Percentiles rank a stretch among this genome's conserved stretches.
These are phyloP conservation scores for Agrypnia vestita DNA, from an alignment of 1,140 invertebrate species.

Conservation along the genomic window DNA sequence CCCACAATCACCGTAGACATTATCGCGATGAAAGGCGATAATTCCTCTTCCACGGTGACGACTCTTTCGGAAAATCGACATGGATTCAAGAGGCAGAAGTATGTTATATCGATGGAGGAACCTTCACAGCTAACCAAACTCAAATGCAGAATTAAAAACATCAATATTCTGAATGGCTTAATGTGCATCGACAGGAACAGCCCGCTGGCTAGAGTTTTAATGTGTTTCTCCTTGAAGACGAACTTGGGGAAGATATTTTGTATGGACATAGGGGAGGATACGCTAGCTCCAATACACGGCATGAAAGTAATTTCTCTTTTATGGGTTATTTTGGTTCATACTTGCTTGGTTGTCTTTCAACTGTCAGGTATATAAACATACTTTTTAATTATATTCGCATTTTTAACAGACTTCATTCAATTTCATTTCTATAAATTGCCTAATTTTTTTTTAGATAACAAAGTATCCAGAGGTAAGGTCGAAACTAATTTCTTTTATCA, in stretches of 20 bases:
- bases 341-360: conserved; percentile 65
- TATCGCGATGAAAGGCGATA: conserved; percentile 33
- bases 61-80: conserved; percentile 35
- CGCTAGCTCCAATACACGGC: conserved; percentile 68
- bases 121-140: conserved; percentile 18
- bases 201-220: conserved; percentile 42
- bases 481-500: conserved; percentile 68
- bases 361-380: conserved; percentile 63
- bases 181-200: conserved; percentile 45
- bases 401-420: no score
- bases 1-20: conserved; percentile 54
- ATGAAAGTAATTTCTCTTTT: conserved; percentile 67
- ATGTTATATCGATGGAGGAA: conserved; percentile 44
- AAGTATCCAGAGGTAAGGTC: conserved; percentile 63
- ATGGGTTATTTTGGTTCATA: conserved; percentile 68
- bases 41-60: conserved; percentile 3
- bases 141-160: conserved; percentile 21
- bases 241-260: conserved; percentile 61
- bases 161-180: conserved; percentile 15
- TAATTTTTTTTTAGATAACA: conserved; percentile 63
- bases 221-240: conserved; percentile 60
- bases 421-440: background rate
- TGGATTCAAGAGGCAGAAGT: conserved; percentile 43
- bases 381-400: background rate
- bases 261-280: conserved; percentile 64